Base-by-base conservation (phyloP, 2,888 invertebrate genomes). In the Criorhina ranunculi region DNA sequence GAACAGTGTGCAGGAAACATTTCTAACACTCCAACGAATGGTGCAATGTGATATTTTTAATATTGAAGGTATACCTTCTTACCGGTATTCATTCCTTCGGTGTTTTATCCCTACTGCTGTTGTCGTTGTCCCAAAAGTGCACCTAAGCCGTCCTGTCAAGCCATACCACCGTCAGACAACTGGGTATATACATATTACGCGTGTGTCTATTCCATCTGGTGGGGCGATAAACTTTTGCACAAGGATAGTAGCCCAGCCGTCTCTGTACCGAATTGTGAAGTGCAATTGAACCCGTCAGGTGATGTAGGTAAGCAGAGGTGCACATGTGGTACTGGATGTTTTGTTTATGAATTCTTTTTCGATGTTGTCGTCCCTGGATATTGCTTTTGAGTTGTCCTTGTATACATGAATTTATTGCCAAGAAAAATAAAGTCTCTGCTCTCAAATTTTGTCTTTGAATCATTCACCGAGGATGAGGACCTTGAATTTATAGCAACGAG, bases 41-140 rank as follows among this genome's bases (percentile, higher is more conserved):
- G 12, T 72, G 66, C 72, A 77, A 66, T 77, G 75, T 81, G 66
- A 60, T 72, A 72, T 66, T 82, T 24, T 82, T 64, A 72, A 82
- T 82, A 72, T 59, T 12, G 24, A 24, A 24, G 24, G 46, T 19
- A 29, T 15, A 24, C 59, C 19, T 12, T 67, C 60, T n/a, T n/a
- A n/a, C n/a, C n/a, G n/a, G n/a, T n/a, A 8, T 55, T 35, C 12
- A 1, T 35, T 35, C 19, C 33, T 11, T 0, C 11, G 2, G 15
- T 11, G 31, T 6, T 4, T 17, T 8, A 12, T 11, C 15, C n/a
- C 29, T 12, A 11, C 15, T 53, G 53, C 69, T 37, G 64, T 59
- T 31, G 67, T 42, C 12, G 55, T 17, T 57, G 19, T 51, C 64
- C 53, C 66, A 46, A 73, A 59, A 44, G 79, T 78, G 79, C 59